Conservation (phyloP, 2,888 invertebrate species). For the Zele albiditarsus region DNA sequence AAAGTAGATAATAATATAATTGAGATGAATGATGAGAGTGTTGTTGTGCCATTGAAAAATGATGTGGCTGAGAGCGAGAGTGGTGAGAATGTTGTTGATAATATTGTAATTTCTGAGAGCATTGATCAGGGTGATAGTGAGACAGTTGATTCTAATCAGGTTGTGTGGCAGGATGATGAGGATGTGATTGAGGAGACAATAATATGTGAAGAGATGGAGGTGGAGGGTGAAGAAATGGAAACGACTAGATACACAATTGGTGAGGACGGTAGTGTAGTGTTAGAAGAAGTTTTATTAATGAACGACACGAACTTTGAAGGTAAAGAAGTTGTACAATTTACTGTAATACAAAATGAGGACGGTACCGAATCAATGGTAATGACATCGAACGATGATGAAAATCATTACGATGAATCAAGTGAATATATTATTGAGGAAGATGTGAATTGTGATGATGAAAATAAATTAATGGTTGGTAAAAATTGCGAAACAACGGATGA, state of each 20-base stretch:
- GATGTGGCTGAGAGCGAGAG: conserved; percentile 60
- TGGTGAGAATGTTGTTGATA: conserved; percentile 57
- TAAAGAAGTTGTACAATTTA: conserved; percentile 62
- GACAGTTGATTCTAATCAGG: conserved; percentile 49
- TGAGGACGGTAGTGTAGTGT: conserved; percentile 54
- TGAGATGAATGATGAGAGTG: conserved; percentile 23
- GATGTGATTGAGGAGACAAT: conserved; percentile 71
- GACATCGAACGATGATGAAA: conserved; percentile 37
- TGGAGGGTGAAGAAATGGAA: conserved; percentile 55
- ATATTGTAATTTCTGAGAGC: conserved; percentile 37
- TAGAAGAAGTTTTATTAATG: conserved; percentile 62
- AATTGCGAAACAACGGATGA: not conserved
- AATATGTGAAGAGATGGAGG: conserved; percentile 71
- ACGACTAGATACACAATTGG: conserved; percentile 51
- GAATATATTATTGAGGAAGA: conserved; percentile 53
- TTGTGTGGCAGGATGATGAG: conserved; percentile 66
- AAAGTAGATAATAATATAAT: conserved; percentile 33
- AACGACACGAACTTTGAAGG: conserved; percentile 55
- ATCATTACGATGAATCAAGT: conserved; percentile 43
- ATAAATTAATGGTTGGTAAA: conserved; percentile 11
- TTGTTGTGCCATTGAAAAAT: conserved; percentile 46
- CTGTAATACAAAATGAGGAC: conserved; percentile 63
- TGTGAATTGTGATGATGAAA: conserved; percentile 52
- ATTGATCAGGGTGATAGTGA: conserved; percentile 54
- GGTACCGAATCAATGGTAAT: conserved; percentile 58